Evolutionary conservation across 2,797 vertebrate species (phyloP).

Genomic region (Semaprochilodus insignis): DNA sequence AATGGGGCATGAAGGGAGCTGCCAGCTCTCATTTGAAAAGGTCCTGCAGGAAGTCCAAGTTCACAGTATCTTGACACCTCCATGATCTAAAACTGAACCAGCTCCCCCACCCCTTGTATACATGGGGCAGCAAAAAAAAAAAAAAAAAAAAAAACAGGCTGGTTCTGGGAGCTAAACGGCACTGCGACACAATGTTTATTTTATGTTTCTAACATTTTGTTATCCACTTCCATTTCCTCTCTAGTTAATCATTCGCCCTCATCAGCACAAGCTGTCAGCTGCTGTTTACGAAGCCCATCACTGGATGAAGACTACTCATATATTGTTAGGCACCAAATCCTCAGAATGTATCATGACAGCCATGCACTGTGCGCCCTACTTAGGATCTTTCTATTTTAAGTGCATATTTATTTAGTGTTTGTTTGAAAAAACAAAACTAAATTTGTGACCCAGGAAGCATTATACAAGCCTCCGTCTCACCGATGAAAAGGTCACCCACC

Average conservation of each 20-base stretch:
- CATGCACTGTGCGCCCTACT: not conserved
- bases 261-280: not conserved
- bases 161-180: not conserved
- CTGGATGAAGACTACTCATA: not conserved
- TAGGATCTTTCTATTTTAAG: not conserved
- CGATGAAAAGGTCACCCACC: constrained; percentile 5
- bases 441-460: constrained; percentile 26
- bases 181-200: not conserved
- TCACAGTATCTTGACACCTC: constrained; percentile 10
- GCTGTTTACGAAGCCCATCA: not conserved
- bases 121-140: not conserved
- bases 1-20: constrained; percentile 1
- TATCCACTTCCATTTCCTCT: not conserved
- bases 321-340: not conserved
- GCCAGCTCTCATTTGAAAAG: not conserved
- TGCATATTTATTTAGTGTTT: not conserved
- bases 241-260: not conserved
- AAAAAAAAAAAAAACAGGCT: not conserved
- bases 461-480: constrained; percentile 25
- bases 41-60: not conserved
- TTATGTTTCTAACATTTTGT: not conserved
- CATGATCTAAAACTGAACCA: not conserved
- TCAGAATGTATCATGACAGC: not conserved
- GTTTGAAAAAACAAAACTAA: not conserved
- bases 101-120: not conserved